Percentiles rank a stretch among this genome's conserved stretches.
Evolutionary conservation across 2,113 vertebrate genomes (phyloP).

Genomic region (Rhea pennata): DNA sequence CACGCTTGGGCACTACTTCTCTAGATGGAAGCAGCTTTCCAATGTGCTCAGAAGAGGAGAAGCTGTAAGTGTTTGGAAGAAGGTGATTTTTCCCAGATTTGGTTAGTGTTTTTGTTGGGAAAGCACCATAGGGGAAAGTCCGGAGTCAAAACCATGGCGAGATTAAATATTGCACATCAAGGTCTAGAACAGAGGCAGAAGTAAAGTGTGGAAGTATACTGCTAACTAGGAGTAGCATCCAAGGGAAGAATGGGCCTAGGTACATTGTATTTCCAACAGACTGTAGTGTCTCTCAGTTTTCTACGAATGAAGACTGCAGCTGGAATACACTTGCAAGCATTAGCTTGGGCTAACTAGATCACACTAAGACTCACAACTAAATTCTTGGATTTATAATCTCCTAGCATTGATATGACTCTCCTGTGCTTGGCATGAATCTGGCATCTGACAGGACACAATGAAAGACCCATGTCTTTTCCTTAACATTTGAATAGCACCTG

Average conservation of each 20-base stretch:
- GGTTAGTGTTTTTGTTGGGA: neutral
- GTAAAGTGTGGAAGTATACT: neutral
- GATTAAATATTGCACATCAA: neutral
- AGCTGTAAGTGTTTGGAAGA: neutral
- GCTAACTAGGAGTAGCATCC: neutral
- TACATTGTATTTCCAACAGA: neutral
- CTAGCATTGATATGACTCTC: neutral
- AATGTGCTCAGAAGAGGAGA: neutral
- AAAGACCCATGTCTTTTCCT: neutral
- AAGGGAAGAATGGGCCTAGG: neutral
- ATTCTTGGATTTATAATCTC: neutral
- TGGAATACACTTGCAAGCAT: neutral
- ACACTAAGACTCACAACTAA: neutral
- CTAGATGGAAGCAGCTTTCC: neutral
- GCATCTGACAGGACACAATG: neutral
- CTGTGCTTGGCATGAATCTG: neutral
- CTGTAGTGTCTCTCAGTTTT: neutral
- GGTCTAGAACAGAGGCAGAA: neutral
- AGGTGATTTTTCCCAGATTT: neutral
- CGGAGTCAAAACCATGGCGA: neutral
- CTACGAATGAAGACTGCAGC: neutral
- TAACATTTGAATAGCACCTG: neutral
- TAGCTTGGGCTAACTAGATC: neutral
- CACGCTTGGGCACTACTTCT: neutral
- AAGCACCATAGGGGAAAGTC: neutral